Percentiles rank a stretch among this genome's conserved stretches.
phyloP scores from a whole-genome alignment of 2,113 vertebrate genomes.

The Pedetes capensis region DNA sequence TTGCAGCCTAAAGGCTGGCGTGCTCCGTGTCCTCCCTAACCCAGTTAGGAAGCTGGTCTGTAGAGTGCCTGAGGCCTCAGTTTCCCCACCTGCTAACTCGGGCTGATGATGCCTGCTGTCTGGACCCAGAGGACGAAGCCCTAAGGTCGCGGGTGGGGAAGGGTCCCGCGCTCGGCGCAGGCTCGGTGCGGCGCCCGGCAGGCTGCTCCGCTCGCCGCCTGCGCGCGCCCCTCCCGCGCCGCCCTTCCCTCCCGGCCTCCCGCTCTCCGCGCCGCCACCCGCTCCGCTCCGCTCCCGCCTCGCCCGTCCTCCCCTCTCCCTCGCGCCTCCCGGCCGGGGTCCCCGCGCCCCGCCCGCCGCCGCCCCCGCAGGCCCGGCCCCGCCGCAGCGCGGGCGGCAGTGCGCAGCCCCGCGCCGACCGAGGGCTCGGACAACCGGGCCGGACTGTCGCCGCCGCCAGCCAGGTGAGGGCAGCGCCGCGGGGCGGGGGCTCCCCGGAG shows the following conservation, averaged over 20 bases:
- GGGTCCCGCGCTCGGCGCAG: neutral
- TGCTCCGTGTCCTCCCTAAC: neutral
- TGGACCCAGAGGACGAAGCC: neutral
- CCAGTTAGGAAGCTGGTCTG: neutral
- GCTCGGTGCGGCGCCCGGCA: neutral
- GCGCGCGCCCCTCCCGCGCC: slow-evolving; percentile 24
- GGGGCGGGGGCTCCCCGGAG: neutral
- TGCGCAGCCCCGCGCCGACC: slow-evolving; percentile 50
- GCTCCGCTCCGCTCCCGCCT: neutral
- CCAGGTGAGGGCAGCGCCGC: slow-evolving; percentile 65
- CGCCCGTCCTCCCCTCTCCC: neutral
- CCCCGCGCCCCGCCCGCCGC: neutral
- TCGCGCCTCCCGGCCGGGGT: neutral
- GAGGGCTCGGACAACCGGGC: slow-evolving; percentile 3
- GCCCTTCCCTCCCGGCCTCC: neutral
- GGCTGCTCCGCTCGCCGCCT: neutral
- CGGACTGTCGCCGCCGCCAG: neutral
- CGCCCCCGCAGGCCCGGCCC: slow-evolving; percentile 21
- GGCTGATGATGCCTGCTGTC: neutral
- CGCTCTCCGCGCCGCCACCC: slow-evolving; percentile 3
- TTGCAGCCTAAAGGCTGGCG: neutral
- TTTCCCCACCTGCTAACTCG: slow-evolving; percentile 45
- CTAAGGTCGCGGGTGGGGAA: neutral
- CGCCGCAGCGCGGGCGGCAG: slow-evolving; percentile 54
- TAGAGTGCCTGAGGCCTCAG: neutral